phyloP scores from a whole-genome alignment of 2,888 invertebrate genomes.

The Coenonympha glycerion region DNA sequence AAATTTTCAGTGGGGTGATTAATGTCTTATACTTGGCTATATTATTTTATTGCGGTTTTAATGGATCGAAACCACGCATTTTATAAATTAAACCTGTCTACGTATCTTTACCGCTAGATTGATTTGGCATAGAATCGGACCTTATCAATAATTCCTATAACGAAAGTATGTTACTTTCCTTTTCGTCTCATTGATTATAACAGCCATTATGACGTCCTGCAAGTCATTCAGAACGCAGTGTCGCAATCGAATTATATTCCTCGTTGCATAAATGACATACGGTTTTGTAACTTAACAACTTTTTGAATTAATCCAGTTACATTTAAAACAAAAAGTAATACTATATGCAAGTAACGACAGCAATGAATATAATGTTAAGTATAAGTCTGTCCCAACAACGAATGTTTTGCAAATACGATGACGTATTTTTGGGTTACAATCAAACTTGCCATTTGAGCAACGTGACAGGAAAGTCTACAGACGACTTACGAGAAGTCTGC shows the following conservation, averaged over 20 bases:
- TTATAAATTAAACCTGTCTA: background rate
- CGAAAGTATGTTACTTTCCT: slow-evolving; percentile 27
- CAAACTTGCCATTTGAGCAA: no score
- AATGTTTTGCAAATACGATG: no score
- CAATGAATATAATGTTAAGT: slow-evolving; percentile 7
- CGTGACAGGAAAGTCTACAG: no score
- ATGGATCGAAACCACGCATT: background rate
- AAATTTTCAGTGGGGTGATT: no score
- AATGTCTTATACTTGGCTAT: background rate
- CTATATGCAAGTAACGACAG: slow-evolving; percentile 3
- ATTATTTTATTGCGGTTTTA: background rate
- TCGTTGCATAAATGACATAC: slow-evolving; percentile 14
- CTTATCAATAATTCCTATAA: slow-evolving; percentile 18
- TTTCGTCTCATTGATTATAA: slow-evolving; percentile 22
- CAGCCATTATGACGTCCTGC: slow-evolving; percentile 20
- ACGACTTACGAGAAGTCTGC: no score
- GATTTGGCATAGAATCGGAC: background rate
- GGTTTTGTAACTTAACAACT: slow-evolving; percentile 12
- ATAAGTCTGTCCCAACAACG: no score
- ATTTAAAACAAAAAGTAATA: background rate
- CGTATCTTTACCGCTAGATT: background rate
- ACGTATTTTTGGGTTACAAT: no score
- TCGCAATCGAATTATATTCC: slow-evolving; percentile 15
- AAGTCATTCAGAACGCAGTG: slow-evolving; percentile 16
- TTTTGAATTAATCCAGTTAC: slow-evolving; percentile 3